phyloP scores from a whole-genome alignment of 1,140 invertebrate species.

The Lepidurus packardi region DNA sequence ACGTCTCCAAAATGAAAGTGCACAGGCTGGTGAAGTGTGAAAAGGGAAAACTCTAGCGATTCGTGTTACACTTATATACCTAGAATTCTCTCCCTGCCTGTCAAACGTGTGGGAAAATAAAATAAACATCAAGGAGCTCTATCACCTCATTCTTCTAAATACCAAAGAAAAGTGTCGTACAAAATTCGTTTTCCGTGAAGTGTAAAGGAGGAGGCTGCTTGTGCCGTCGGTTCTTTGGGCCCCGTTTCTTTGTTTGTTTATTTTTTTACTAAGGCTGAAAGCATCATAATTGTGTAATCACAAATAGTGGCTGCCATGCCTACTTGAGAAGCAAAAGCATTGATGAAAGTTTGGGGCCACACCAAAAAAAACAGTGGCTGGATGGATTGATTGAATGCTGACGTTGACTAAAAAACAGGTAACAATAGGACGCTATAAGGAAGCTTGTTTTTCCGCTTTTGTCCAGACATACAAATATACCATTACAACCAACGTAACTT shows the following conservation, averaged over 20 bases:
- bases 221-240: not conserved
- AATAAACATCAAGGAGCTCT: not conserved
- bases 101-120: not conserved
- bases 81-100: not conserved
- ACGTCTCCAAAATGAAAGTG: not conserved
- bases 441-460: not conserved
- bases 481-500: not conserved
- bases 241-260: no score
- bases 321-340: not conserved
- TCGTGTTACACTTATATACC: not conserved
- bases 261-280: not conserved
- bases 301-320: not conserved
- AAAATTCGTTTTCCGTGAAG: not conserved
- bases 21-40: not conserved
- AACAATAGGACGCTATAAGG: not conserved
- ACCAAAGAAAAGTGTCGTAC: not conserved
- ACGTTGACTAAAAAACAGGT: slow-evolving; percentile 19
- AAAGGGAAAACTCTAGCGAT: slow-evolving; percentile 1
- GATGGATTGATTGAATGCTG: slow-evolving; percentile 16
- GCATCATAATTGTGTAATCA: not conserved
- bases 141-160: not conserved
- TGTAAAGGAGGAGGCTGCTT: not conserved
- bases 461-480: not conserved
- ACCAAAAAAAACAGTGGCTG: not conserved
- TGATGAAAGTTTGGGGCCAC: not conserved